Base-by-base conservation (phyloP, 2,797 vertebrate species). In the Borostomias antarcticus region DNA sequence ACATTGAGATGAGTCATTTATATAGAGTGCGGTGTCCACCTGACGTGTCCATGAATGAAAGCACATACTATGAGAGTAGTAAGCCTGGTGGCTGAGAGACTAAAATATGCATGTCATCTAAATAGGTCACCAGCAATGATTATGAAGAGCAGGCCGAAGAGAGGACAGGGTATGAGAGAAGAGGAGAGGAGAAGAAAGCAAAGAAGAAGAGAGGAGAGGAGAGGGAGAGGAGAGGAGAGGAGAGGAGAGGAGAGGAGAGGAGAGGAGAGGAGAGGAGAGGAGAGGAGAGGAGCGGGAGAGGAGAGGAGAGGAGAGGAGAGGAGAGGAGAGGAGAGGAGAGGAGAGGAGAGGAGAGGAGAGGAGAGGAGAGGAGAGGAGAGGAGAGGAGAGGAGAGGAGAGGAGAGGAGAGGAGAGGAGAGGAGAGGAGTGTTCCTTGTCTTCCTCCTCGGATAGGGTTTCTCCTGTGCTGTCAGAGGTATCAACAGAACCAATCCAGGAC, bases 91-190 rank as follows among this genome's bases (percentile, higher is more conserved):
- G 58, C 58, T 26, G 65, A 75, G 64, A 80, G 63, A 37, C 58
- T 82, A 73, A 81, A 80, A 80, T 77, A 80, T 82, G 77, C 72
- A 83, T 51, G 76, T 64, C 72, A 76, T 77, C 69, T 85, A 86
- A 87, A 84, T 81, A 85, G 85, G 82, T 82, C 80, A 86, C 67
- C 71, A 78, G 75, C 79, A 76, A 81, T 83, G 82, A 88, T 88
- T 80, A 88, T 77, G 69, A 52, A 63, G 73, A 83, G 57, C 67
- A 58, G 62, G 63, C 43, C 32, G n/a, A n/a, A n/a, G n/a, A n/a
- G n/a, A n/a, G n/a, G n/a, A n/a, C n/a, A n/a, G n/a, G n/a, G n/a
- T n/a, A n/a, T n/a, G 50, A 10, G 63, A 58, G 47, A 29, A 54
- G 50, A 32, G 56, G 5, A 45, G 52, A 65, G 35, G 21, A 52